These are phyloP conservation scores for Engraulis encrasicolus DNA, from an alignment of 2,113 vertebrate genomes.

Conservation along the genomic window DNA sequence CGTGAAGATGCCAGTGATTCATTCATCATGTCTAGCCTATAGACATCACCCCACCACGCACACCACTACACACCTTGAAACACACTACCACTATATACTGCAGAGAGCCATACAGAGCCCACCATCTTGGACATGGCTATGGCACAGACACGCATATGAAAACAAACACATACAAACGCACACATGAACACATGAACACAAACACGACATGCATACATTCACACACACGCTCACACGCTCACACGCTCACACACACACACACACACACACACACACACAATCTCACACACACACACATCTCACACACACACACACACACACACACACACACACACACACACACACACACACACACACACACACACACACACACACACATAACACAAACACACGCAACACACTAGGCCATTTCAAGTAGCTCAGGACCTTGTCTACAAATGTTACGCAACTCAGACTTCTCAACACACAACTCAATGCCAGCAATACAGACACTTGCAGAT, in stretches of 20 bases:
- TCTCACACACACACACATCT: neutral
- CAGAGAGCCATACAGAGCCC: too few relatives aligned
- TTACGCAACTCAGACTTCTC: constrained; percentile 4
- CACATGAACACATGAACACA: neutral
- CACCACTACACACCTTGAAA: neutral
- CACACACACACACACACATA: too few relatives aligned
- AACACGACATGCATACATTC: neutral
- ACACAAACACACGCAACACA: too few relatives aligned
- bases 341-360: neutral
- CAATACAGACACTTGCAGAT: neutral
- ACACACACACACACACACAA: too few relatives aligned
- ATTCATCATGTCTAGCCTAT: too few relatives aligned
- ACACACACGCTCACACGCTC: too few relatives aligned
- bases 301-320: neutral
- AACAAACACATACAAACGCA: too few relatives aligned
- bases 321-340: too few relatives aligned
- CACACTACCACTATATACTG: too few relatives aligned
- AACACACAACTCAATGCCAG: neutral
- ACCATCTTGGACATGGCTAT: too few relatives aligned
- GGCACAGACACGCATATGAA: too few relatives aligned
- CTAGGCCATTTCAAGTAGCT: neutral
- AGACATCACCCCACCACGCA: neutral
- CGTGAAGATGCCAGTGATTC: neutral
- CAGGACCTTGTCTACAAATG: neutral
- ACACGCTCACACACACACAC: neutral